A percentile compares a stretch with the other conserved stretches of the same genome.
Evolutionary conservation across 2,888 invertebrate species (phyloP).

Genomic region (Mayetiola destructor): DNA sequence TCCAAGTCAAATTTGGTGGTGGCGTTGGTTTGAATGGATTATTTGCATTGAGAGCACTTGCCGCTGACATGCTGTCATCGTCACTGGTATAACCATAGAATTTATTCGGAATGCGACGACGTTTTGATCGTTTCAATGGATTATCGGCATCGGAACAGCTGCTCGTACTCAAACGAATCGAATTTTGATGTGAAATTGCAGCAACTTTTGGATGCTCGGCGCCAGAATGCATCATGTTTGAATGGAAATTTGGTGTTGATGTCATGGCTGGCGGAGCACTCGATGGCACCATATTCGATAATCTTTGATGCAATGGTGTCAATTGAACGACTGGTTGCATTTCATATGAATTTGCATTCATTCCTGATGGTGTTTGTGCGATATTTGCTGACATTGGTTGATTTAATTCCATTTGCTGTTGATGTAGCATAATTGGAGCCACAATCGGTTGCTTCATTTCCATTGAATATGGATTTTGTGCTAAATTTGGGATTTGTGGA

Average conservation of each 20-base stretch:
- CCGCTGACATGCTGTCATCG: constrained; percentile 43
- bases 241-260: not conserved
- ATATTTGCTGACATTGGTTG: not conserved
- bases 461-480: not conserved
- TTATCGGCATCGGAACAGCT: constrained; percentile 44
- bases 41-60: constrained; percentile 32
- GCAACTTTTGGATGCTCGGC: not conserved
- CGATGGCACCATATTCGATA: not conserved
- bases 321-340: not conserved
- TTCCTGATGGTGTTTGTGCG: not conserved
- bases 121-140: constrained; percentile 53
- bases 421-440: not conserved
- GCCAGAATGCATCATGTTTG: not conserved
- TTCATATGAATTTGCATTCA: not conserved
- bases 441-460: not conserved
- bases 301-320: not conserved
- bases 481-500: not conserved
- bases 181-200: not conserved
- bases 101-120: constrained; percentile 66
- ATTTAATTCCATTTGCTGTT: not conserved
- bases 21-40: constrained; percentile 39
- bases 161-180: constrained; percentile 26
- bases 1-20: constrained; percentile 55
- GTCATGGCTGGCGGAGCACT: not conserved
- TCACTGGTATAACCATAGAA: constrained; percentile 82